phyloP scores from a whole-genome alignment of 2,888 invertebrate species.

The Tanypteryx hageni region DNA sequence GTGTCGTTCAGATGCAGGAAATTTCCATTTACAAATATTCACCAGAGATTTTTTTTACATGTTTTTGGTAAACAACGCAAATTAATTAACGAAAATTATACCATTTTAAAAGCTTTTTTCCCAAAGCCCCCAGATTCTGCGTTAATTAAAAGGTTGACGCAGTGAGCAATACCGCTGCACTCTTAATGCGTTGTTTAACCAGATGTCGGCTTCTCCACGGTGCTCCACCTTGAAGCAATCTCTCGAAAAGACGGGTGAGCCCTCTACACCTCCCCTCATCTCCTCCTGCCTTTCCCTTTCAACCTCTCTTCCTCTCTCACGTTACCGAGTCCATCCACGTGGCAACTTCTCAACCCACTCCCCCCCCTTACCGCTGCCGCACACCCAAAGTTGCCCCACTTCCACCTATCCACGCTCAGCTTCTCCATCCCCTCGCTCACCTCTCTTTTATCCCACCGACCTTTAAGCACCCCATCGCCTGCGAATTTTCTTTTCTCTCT shows the following conservation, averaged over 20 bases:
- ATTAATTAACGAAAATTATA: no score
- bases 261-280: neutral
- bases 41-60: no score
- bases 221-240: neutral
- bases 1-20: no score
- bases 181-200: neutral
- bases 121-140: no score
- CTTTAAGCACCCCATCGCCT: neutral
- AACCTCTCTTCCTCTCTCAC: neutral
- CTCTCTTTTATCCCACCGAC: neutral
- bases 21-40: no score
- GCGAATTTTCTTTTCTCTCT: neutral
- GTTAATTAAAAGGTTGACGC: neutral
- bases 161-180: neutral
- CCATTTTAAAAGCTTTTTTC: no score
- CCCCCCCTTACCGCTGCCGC: neutral
- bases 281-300: neutral
- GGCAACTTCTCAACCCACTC: slow-evolving; percentile 14
- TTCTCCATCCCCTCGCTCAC: neutral
- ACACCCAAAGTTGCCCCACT: neutral
- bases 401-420: neutral
- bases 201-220: neutral
- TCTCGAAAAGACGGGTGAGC: neutral
- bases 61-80: no score
- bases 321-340: slow-evolving; percentile 54